phyloP scores from a whole-genome alignment of 2,113 vertebrate genomes.

The Aptenodytes forsteri region DNA sequence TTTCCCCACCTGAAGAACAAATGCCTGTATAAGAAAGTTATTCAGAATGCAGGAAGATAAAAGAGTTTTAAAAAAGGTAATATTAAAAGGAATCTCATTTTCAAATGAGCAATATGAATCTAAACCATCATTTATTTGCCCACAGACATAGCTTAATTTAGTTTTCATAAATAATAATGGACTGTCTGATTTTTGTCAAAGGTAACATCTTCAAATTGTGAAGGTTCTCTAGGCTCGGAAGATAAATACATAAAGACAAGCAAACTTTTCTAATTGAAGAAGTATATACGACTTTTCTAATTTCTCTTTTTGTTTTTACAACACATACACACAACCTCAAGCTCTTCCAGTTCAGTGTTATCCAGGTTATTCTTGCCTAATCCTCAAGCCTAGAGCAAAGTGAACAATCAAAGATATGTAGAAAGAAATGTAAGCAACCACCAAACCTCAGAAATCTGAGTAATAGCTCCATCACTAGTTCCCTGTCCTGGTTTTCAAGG shows the following conservation, averaged over 20 bases:
- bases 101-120: neutral
- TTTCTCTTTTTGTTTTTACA: neutral
- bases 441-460: neutral
- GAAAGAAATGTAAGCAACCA: neutral
- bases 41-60: neutral
- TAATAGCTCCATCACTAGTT: neutral
- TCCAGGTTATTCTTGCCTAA: neutral
- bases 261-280: neutral
- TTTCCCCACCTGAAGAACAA: neutral
- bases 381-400: neutral
- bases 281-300: neutral
- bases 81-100: neutral
- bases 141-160: neutral
- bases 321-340: neutral
- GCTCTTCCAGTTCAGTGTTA: neutral
- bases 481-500: neutral
- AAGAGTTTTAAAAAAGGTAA: neutral
- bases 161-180: conserved; percentile 3
- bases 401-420: neutral
- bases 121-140: neutral
- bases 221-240: neutral
- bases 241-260: neutral
- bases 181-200: neutral
- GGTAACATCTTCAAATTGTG: neutral
- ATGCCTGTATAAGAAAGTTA: neutral